Base-by-base conservation (phyloP, 2,797 vertebrate species). In the Rhinoraja longicauda region DNA sequence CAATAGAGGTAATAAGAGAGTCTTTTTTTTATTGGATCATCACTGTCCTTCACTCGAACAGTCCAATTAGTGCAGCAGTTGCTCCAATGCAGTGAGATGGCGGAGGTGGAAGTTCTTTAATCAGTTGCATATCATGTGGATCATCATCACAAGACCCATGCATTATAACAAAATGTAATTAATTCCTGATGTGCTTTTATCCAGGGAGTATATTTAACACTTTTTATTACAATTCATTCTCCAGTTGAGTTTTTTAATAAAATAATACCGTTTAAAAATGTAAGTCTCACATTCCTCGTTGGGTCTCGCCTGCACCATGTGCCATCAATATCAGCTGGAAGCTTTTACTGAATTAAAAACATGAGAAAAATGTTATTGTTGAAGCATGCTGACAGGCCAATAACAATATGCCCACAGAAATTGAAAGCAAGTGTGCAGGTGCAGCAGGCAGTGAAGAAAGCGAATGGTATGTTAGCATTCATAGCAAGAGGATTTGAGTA, bases 91-190 rank as follows among this genome's bases (percentile, higher is more conserved):
- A 67, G 36, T 67, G 84, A 88, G 59, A 88, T 88, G 84, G 62
- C 15, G 17, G 84, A 88, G 84, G 84, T 67, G 26, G 84, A 88
- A 88, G 62, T 64, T 88, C 62, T 88, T 88, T 88, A 67, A 88
- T 88, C 84, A 88, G 6, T 88, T 88, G n/a, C 64, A 0, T 88
- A 88, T 88, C 84, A 88, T 88, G 84, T 88, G 62, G 84, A 88
- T 88, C 84, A 88, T 88, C 62, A 88, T 88, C 84, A 88, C 17
- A 62, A n/a, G 62, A 17, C 62, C n/a, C 15, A 21, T 59, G 81
- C 62, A 88, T 88, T 88, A 67, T 88, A 88, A 88, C n/a, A 88
- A 88, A 88, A 88, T 88, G 84, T 88, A 88, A 88, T 88, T 88
- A 67, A 88, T 88, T 88, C 62, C 59, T 88, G 84, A 88, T 88